Percentiles rank a stretch among this genome's conserved stretches.
Conservation (phyloP, 92 coral and sea anemone species). For the Porites evermanni region DNA sequence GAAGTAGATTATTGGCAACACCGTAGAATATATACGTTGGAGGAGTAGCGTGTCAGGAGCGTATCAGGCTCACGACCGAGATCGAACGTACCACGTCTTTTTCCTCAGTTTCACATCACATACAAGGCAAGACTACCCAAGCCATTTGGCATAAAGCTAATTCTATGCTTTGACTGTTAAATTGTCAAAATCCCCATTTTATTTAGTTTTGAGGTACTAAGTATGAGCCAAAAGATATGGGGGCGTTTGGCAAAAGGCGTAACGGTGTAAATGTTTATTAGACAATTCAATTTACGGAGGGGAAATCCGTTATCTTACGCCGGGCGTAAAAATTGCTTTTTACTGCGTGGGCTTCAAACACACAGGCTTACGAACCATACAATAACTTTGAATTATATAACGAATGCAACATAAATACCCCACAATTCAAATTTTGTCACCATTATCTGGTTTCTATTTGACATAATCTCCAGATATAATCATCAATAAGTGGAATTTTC, state of each 20-base stretch:
- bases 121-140: no score
- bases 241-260: constrained; percentile 5
- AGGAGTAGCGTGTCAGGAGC: not conserved
- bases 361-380: not conserved
- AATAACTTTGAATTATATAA: not conserved
- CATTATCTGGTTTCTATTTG: no score
- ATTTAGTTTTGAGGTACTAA: no score
- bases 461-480: not conserved
- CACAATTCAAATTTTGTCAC: not conserved
- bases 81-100: no score
- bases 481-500: no score
- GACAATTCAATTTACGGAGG: not conserved
- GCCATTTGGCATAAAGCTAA: no score
- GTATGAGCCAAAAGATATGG: not conserved
- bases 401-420: not conserved
- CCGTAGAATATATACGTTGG: not conserved
- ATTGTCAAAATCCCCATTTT: no score
- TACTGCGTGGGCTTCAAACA: constrained; percentile 17
- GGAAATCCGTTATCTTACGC: not conserved
- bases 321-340: not conserved
- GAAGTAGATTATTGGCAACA: not conserved
- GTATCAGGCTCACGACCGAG: no score
- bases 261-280: not conserved
- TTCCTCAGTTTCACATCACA: no score
- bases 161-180: no score